Conservation (phyloP, 2,888 invertebrate species). For the Cryptus armator region DNA sequence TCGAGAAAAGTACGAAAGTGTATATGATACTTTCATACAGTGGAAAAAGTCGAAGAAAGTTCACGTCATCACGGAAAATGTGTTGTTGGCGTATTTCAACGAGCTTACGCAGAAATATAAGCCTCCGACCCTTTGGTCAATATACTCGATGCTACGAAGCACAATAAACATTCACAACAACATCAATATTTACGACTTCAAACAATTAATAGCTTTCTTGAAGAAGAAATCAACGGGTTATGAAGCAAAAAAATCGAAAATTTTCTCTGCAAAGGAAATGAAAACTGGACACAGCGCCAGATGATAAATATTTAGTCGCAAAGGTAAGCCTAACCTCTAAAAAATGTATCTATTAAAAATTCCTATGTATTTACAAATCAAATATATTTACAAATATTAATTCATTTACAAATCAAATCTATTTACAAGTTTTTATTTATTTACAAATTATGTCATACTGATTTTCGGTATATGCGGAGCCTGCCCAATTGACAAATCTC, state of each 20-base stretch:
- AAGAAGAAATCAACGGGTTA: constrained; percentile 42
- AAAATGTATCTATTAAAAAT: constrained; percentile 13
- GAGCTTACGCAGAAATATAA: constrained; percentile 40
- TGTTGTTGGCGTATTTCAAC: constrained; percentile 53
- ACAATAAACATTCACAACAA: constrained; percentile 50
- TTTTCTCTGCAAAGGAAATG: constrained; percentile 42
- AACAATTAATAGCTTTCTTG: constrained; percentile 47
- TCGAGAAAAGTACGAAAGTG: constrained; percentile 36
- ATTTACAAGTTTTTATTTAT: background rate
- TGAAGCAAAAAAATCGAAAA: constrained; percentile 40
- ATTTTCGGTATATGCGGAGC: too few relatives aligned
- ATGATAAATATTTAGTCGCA: constrained; percentile 27
- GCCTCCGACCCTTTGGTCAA: constrained; percentile 54
- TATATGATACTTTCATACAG: constrained; percentile 34
- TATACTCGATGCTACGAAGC: constrained; percentile 58
- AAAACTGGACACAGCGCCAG: constrained; percentile 40
- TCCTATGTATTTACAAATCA: constrained; percentile 23
- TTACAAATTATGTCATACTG: too few relatives aligned
- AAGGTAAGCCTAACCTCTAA: constrained; percentile 33
- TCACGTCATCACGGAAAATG: constrained; percentile 30
- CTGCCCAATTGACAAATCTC: background rate
- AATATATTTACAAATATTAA: constrained; percentile 2
- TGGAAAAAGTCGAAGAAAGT: constrained; percentile 29
- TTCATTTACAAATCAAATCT: background rate
- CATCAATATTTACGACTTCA: constrained; percentile 37